Evolutionary conservation across 2,797 vertebrate species (phyloP), one percentile per base, ranked within the genome.

Genomic region (Xenentodon cancila): DNA sequence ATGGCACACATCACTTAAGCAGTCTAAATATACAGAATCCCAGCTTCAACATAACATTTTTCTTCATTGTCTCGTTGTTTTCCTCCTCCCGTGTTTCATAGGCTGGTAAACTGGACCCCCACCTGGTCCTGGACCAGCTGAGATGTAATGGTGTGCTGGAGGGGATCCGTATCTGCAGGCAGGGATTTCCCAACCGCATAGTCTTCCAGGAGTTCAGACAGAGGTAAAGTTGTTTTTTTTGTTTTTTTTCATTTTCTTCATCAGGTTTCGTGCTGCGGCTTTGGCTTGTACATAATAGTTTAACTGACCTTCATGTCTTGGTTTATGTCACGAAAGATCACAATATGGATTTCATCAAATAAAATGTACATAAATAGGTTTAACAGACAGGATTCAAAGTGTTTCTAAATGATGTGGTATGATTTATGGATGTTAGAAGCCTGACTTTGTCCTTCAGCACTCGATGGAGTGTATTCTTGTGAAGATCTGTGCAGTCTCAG

Each of bases 161-260:
- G 86, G 97, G 97, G 25, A 99, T 99, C 74, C 87, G 97, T 13
- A 99, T 99, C 91, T 99, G 97, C 75, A 95, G 97, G 74, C 97
- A 99, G 85, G 97, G 97, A 7, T 99, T 99, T 89, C 97, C 97
- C n/a, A 99, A 99, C 88, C 95, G 97, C 43, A 99, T 99, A 1
- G 92, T 98, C 57, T 99, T 99, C 93, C 97, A 99, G 92, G 97
- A 99, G 72, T 99, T 99, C 80, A 94, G 97, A 76, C 97, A 98
- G 87, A 96, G 97, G 97, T 98, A 21, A 89, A 3, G 25, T 25
- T 7, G 11, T 17, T 7, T 15, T 30, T 25, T 12, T 47, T 20
- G n/a, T 19, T 9, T 46, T 45, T 1, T 45, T 45, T 45, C 18
- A 17, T n/a, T 45, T 18, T 13, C 44, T 9, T 9, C 7, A 46